A percentile compares a stretch with the other conserved stretches of the same genome.
These are phyloP conservation scores for Trachelus iudaicus DNA, from an alignment of 2,888 invertebrate genomes.

Conservation along the genomic window DNA sequence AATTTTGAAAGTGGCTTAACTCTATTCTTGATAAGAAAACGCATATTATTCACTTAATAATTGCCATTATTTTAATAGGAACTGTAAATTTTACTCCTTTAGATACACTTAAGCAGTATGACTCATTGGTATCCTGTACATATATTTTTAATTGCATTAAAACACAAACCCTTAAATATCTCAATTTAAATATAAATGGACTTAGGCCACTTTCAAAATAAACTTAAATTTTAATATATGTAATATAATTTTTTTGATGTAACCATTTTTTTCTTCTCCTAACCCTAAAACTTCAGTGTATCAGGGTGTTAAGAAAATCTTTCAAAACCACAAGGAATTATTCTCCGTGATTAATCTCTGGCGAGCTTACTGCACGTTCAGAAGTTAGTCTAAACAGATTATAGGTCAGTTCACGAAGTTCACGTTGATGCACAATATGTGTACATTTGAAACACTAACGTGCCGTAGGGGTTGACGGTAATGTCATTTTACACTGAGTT, in stretches of 20 bases:
- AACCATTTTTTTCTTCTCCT: neutral
- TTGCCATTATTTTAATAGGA: no score
- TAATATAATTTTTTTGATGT: neutral
- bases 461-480: slow-evolving; percentile 49
- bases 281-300: neutral
- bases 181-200: no score
- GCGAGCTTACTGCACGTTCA: slow-evolving; percentile 15
- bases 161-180: no score
- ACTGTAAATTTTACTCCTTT: no score
- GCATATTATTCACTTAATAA: no score
- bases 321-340: neutral
- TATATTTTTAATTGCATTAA: no score
- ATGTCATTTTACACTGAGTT: slow-evolving; percentile 56
- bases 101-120: no score
- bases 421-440: slow-evolving; percentile 46
- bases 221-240: no score
- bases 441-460: slow-evolving; percentile 53
- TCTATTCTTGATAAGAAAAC: no score
- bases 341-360: slow-evolving; percentile 11
- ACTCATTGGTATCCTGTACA: no score
- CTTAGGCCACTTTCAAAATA: no score
- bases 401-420: slow-evolving; percentile 43
- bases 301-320: neutral
- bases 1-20: no score
- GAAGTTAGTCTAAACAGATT: slow-evolving; percentile 63